Conservation (phyloP, 2,113 vertebrate genomes). For the Aptenodytes patagonicus region DNA sequence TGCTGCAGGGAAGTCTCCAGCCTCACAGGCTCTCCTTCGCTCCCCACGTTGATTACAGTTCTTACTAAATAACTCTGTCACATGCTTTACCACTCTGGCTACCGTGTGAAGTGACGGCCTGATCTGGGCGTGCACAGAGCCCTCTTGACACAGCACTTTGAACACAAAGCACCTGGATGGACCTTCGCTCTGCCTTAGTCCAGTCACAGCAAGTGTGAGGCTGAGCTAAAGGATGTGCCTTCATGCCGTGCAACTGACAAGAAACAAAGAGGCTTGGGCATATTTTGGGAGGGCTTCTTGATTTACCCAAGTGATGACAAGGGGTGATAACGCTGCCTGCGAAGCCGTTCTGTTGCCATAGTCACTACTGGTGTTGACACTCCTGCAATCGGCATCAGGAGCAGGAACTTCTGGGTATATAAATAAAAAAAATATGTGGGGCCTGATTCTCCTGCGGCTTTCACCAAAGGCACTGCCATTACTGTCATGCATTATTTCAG, state of each 20-base stretch:
- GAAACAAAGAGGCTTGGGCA: background rate
- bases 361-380: background rate
- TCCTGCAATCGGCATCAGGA: fast-evolving
- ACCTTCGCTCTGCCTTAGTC: background rate
- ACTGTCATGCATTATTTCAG: background rate
- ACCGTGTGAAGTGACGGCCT: background rate
- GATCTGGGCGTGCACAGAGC: background rate
- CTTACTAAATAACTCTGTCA: background rate
- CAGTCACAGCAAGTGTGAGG: background rate
- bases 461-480: background rate
- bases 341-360: background rate
- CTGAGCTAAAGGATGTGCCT: background rate
- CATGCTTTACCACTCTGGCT: fast-evolving
- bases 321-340: background rate
- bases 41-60: background rate
- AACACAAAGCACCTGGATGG: background rate
- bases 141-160: background rate
- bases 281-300: background rate
- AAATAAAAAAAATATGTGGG: background rate
- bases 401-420: background rate
- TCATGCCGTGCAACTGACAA: background rate
- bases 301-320: background rate
- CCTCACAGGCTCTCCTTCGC: background rate
- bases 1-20: background rate
- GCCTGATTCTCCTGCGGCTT: background rate